Evolutionary conservation across 30 jellyfish, hydroid and myxozoan species (phyloP).

Genomic region (Turritopsis rubra): DNA sequence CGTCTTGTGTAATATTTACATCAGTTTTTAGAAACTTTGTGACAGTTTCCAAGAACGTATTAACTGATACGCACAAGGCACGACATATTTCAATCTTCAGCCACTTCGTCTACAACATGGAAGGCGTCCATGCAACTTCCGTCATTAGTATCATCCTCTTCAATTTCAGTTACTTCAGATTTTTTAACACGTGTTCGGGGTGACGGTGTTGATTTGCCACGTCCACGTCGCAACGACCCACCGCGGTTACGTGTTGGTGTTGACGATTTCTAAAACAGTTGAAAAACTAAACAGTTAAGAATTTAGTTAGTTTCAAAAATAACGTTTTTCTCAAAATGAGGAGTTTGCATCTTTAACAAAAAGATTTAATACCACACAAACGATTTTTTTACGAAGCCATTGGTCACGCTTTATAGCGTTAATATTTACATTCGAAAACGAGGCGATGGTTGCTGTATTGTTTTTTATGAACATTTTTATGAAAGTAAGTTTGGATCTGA

Average conservation of each 20-base stretch:
- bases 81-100: background rate
- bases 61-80: background rate
- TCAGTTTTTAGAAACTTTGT: no score
- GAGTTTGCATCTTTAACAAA: no score
- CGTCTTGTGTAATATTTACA: no score
- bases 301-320: background rate
- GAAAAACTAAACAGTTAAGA: background rate
- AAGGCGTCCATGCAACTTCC: conserved; percentile 7
- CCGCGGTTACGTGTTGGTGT: conserved; percentile 20
- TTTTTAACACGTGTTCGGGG: background rate
- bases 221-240: conserved; percentile 19
- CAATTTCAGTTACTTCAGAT: background rate
- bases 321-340: background rate
- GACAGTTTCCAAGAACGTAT: no score
- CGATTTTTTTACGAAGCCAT: no score
- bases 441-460: no score
- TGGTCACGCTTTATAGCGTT: no score
- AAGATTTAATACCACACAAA: no score
- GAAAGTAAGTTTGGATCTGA: no score
- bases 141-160: background rate
- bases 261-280: background rate
- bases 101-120: conserved; percentile 12
- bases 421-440: no score
- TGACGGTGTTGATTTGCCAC: conserved; percentile 22
- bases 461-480: no score